These are phyloP conservation scores for Aselliscus stoliczkanus DNA, from an alignment of 2,797 vertebrate species.

Conservation along the genomic window DNA sequence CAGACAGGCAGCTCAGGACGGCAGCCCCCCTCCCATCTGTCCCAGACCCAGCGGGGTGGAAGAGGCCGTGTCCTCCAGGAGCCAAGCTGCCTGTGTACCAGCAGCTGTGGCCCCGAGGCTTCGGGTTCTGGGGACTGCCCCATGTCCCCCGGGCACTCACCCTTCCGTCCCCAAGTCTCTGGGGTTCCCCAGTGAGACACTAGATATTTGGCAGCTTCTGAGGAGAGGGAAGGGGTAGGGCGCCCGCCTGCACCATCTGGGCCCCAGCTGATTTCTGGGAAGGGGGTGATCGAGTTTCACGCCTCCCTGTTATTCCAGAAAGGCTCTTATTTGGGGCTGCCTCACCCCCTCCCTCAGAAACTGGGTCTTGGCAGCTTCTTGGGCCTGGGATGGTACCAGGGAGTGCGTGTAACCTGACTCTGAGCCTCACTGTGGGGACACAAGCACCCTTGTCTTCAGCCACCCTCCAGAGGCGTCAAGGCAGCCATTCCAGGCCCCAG, in stretches of 20 bases:
- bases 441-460: neutral
- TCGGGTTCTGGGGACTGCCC: neutral
- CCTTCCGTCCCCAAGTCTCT: neutral
- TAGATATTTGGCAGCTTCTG: constrained; percentile 36
- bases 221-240: constrained; percentile 3
- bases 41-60: neutral
- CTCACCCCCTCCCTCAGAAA: neutral
- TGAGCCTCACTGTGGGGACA: neutral
- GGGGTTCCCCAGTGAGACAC: neutral
- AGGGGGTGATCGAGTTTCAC: constrained; percentile 27
- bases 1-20: neutral
- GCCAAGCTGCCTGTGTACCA: neutral
- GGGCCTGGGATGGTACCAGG: neutral
- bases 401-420: neutral
- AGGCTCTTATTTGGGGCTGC: constrained; percentile 8
- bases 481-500: neutral
- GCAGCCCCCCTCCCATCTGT: neutral
- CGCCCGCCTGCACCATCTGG: constrained; percentile 50
- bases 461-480: neutral
- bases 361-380: neutral
- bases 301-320: constrained; percentile 26
- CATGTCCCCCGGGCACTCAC: neutral
- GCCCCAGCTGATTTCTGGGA: constrained; percentile 52
- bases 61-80: neutral
- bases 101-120: neutral